Base-by-base conservation (phyloP, 1,140 invertebrate genomes). In the Trichomalopsis sarcophagae region DNA sequence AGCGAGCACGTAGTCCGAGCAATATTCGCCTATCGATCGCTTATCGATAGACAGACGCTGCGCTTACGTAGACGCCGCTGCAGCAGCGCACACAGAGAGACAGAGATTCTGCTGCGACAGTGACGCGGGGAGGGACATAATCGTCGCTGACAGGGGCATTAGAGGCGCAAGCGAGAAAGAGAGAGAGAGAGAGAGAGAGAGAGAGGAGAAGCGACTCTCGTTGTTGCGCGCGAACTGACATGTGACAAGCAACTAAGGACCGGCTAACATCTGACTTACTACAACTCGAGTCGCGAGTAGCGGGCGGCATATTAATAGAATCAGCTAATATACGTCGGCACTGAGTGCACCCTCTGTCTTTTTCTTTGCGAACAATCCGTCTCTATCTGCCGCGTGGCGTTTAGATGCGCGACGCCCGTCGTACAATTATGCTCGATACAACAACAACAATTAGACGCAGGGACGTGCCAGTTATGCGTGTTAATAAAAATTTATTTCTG, bases 271-370 rank as follows among this genome's bases (percentile, higher is more conserved):
- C 88, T 83, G 88, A 89, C 88, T 89, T 87, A 88, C 87, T 88
- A 85, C 86, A 21, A 30, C 21, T 74, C 55, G 21, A n/a, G 30
- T 36, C 27, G 40, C 6, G 74, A 36, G 23, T 11, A 13, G 44
- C 66, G 40, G 87, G 82, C 87, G 87, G 89, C 90, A 91, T 91
- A 92, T 92, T 92, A 91, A 92, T 92, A 92, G 91, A 91, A 88
- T 87, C 71, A 23, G 55, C 87, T 90, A 89, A 91, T 91, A 89
- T 89, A 87, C 89, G 85, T 76, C 74, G 50, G 76, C 66, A 76
- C 75, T 36, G 47, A 47, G 73, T 66, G 50, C 50, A 21, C 50
- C 50, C 55, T n/a, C 5, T n/a, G 33, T n/a, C 55, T n/a, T n/a
- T 62, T 62, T 62, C 21, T 62, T 62, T 17, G 55, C 17, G 14